Conservation (phyloP, 37 sponge, comb jelly and placozoan species). For the Hexactinellida sp. region DNA sequence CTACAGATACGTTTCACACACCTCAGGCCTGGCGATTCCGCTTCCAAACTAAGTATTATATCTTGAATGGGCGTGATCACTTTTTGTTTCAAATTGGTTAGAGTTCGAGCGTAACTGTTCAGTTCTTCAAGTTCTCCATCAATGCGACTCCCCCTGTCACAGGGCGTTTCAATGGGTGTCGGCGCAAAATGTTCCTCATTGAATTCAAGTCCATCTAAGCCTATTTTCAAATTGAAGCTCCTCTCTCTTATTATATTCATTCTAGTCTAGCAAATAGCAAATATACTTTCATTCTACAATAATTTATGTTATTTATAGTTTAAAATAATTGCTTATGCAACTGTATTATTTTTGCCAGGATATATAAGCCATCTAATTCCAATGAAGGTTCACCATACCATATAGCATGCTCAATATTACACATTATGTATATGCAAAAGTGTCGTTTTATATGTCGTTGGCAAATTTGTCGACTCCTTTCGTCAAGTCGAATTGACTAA, state of each 20-base stretch:
- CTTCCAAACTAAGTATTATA: background rate
- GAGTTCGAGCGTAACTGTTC: background rate
- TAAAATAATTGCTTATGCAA: background rate
- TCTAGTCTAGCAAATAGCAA: background rate
- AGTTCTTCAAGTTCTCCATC: background rate
- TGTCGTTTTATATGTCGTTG: no score
- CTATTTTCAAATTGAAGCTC: background rate
- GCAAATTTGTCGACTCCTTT: no score
- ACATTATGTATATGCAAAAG: no score
- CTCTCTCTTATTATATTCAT: background rate
- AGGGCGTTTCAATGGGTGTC: background rate
- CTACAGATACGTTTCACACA: constrained; percentile 3
- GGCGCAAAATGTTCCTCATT: background rate
- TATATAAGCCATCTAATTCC: background rate
- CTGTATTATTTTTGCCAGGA: background rate
- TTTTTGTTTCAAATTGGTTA: background rate
- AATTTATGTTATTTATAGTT: background rate
- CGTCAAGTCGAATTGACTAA: no score
- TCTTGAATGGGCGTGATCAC: background rate
- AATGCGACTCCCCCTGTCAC: background rate
- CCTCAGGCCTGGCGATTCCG: background rate
- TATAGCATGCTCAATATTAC: no score
- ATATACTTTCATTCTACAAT: no score
- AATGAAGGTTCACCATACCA: no score
- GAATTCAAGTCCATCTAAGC: background rate